Evolutionary conservation across 2,797 vertebrate species (phyloP), one percentile per base, ranked within the genome.

Genomic region (Sphenodon punctatus): DNA sequence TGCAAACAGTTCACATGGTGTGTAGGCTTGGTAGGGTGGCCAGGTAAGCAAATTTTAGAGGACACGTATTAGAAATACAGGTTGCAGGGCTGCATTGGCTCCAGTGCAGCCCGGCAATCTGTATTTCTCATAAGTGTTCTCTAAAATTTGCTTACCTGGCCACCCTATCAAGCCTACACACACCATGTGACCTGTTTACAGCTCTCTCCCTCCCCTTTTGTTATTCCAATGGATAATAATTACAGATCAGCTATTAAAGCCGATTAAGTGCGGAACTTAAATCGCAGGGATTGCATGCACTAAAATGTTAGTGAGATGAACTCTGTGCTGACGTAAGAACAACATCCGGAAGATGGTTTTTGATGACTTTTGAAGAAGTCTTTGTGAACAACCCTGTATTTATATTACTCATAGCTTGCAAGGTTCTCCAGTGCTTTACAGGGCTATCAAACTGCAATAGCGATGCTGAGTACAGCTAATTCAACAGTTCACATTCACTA

Each of bases 311-410:
- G 8, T 5, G 3, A 38, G 80, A 39, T 74, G 45, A 7, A 74
- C 39, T 84, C 86, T 88, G n/a, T 32, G 66, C 23, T 82, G 53
- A 89, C 49, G 78, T 53, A 90, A 51, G 79, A 51, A 82, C 10
- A 59, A 3, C 78, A 9, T 64, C 51, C 46, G 84, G 39, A 67
- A 77, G 70, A 65, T 80, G 84, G 90, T 71, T 71, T 84, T 87
- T 85, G 88, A 85, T 45, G 87, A 32, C 45, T 87, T n/a, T n/a
- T n/a, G n/a, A n/a, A 30, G 22, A 88, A 82, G 38, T 86, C 71
- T 68, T 85, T 88, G 30, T 49, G 58, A 43, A 84, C 73, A 84
- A 87, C 51, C 16, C 73, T 15, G 82, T 36, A 65, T 55, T 22
- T 17, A 20, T 80, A 45, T 84, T 80, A 60, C 78, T 87, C 73